These are phyloP conservation scores for Latrodectus hesperus DNA, from an alignment of 2,888 invertebrate species.

Conservation along the genomic window DNA sequence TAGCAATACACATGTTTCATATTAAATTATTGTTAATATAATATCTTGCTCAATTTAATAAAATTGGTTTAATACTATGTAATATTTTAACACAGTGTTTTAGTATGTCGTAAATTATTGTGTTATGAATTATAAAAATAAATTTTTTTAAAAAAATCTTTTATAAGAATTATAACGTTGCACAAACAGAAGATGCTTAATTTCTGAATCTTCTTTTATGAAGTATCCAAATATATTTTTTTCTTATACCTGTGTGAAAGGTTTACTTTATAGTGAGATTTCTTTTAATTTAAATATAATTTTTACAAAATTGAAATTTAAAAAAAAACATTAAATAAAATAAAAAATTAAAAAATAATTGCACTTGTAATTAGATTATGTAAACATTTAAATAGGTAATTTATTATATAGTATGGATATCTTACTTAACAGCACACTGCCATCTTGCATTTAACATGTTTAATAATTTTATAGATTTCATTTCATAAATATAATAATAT, in stretches of 20 bases:
- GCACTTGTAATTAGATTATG: neutral
- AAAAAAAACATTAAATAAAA: neutral
- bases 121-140: too few species aligned
- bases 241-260: neutral
- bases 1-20: too few species aligned
- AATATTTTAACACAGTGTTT: too few species aligned
- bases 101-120: too few species aligned
- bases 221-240: too few species aligned
- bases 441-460: conserved; percentile 17
- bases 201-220: too few species aligned
- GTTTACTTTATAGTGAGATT: neutral
- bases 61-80: too few species aligned
- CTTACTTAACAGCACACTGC: conserved; percentile 25
- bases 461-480: neutral
- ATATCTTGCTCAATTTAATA: too few species aligned
- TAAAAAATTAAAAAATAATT: neutral
- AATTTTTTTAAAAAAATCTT: too few species aligned
- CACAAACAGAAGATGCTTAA: too few species aligned
- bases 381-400: neutral
- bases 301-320: neutral
- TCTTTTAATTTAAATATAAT: neutral
- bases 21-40: too few species aligned
- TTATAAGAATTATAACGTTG: too few species aligned
- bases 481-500: neutral
- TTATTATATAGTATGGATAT: neutral